A percentile compares a stretch with the other conserved stretches of the same genome.
These are phyloP conservation scores for Paralichthys olivaceus DNA, from an alignment of 2,113 vertebrate species.

Conservation along the genomic window DNA sequence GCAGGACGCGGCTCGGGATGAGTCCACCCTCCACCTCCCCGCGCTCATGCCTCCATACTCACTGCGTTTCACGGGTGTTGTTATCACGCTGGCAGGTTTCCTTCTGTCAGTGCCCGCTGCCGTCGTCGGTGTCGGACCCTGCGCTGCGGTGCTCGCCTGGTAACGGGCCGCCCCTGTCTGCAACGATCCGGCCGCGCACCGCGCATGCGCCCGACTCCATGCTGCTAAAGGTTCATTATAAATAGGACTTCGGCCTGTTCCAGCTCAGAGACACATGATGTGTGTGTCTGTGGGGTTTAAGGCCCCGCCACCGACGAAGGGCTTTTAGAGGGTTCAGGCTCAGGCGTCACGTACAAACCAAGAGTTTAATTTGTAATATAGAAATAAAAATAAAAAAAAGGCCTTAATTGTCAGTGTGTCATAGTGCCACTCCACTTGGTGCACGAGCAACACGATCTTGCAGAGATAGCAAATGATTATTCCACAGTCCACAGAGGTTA, in stretches of 20 bases:
- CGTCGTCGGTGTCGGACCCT: constrained; percentile 63
- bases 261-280: constrained; percentile 65
- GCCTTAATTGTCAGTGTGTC: too few relatives aligned
- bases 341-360: background rate
- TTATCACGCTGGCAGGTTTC: constrained; percentile 55
- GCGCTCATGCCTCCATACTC: constrained; percentile 54
- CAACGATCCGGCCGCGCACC: constrained; percentile 54
- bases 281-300: constrained; percentile 29
- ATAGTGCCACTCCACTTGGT: too few relatives aligned
- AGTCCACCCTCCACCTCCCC: too few relatives aligned
- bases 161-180: constrained; percentile 78
- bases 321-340: constrained; percentile 23
- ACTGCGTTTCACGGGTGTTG: constrained; percentile 68
- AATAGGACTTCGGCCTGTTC: constrained; percentile 73
- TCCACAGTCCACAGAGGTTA: too few relatives aligned
- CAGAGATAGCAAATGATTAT: too few relatives aligned
- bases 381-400: too few relatives aligned
- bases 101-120: constrained; percentile 51
- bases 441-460: too few relatives aligned
- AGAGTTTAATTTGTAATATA: too few relatives aligned
- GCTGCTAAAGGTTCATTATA: constrained; percentile 74
- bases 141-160: constrained; percentile 66
- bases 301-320: constrained; percentile 13
- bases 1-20: too few relatives aligned
- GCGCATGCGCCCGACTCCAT: constrained; percentile 78